Conservation (phyloP, 2,113 vertebrate genomes). For the Ornithorhynchus anatinus region DNA sequence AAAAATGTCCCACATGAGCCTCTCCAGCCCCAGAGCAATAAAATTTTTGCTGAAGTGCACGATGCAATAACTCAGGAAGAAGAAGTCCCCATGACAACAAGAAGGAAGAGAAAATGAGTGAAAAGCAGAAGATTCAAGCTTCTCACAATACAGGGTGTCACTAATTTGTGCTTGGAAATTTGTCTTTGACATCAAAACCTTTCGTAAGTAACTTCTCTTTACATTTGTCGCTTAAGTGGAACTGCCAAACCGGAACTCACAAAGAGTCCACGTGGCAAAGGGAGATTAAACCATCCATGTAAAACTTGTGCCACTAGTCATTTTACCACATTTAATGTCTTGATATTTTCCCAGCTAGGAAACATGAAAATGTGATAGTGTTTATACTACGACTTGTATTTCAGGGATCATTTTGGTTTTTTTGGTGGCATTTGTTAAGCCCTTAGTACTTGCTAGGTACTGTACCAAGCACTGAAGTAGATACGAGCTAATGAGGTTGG, state of each 20-base stretch:
- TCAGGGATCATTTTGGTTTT: no score
- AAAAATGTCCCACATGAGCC: constrained; percentile 66
- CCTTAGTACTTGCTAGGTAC: no score
- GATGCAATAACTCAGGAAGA: constrained; percentile 65
- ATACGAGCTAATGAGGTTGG: no score
- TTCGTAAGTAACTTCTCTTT: constrained; percentile 9
- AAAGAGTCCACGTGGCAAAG: background rate
- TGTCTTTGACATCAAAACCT: constrained; percentile 37
- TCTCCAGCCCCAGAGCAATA: constrained; percentile 69
- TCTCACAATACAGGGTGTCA: constrained; percentile 27
- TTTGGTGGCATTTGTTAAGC: no score
- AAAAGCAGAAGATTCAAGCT: constrained; percentile 41
- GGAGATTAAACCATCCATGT: background rate
- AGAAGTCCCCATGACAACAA: constrained; percentile 68
- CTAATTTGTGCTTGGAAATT: constrained; percentile 48
- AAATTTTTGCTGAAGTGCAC: constrained; percentile 68
- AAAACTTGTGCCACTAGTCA: no score
- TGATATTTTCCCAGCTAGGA: no score
- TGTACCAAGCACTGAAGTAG: no score
- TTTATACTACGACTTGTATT: no score
- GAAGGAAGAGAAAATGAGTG: constrained; percentile 44
- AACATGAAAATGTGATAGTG: no score
- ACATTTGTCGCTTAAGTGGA: background rate
- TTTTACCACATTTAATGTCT: no score
- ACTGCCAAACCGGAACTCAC: background rate